Base-by-base conservation (phyloP, 2,113 vertebrate genomes). In the Centropristis striata region DNA sequence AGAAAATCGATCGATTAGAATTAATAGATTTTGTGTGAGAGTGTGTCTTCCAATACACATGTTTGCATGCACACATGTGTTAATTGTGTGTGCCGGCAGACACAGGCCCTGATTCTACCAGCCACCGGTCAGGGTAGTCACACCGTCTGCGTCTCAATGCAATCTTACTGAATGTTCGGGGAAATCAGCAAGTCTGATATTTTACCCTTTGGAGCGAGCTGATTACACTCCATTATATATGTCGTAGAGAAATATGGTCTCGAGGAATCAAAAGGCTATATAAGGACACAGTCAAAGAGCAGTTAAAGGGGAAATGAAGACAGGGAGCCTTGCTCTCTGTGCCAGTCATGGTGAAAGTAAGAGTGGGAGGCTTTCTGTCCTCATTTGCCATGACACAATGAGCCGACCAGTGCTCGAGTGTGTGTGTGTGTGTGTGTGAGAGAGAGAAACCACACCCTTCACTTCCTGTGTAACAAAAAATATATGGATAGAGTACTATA, bases 381-480 rank as follows among this genome's bases (percentile, higher is more conserved):
- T 90, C 72, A 85, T 84, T 85, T 89, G 80, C 49, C 83, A 69
- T 80, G 73, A 86, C 74, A 90, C 47, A 91, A 87, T 73, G 50
- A 90, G 55, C 79, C 50, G 61, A 74, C 86, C 81, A 54, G 68
- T 78, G 72, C 49, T 42, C 42, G 21, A 63, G 69, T 9, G 65
- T 25, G 80, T 47, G 65, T 37, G 72, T 36, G 71, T 42, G 32
- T 25, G 63, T 8, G 41, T 75, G 66, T 37, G 68, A 2, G 51
- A 69, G 61, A 15, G 49, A 84, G 80, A 88, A 93, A 94, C 94
- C 94, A 92, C 94, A 95, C 94, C 94, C 94, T 91, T 90, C 71
- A 79, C 89, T 93, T 94, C 85, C 87, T 92, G 84, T 88, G 60
- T 90, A 66, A 66, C 50, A 79, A 14, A 80, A 78, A 57, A 42